Base-by-base conservation (phyloP, 2,888 invertebrate species). In the Amiota communis region DNA sequence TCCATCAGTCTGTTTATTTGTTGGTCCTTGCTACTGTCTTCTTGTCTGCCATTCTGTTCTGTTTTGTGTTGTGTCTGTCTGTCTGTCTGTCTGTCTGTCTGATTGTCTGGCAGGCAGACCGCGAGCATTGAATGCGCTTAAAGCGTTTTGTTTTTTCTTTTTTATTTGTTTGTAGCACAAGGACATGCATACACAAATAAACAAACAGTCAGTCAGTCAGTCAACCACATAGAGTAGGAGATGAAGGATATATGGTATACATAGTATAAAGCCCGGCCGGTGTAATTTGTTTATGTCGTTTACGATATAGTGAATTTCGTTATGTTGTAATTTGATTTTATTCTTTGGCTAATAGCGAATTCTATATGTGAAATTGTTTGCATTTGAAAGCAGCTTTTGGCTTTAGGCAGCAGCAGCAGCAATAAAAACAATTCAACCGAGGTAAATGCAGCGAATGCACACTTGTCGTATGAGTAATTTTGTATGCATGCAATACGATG, bases 201-300 rank as follows among this genome's bases (percentile, higher is more conserved):
- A 61, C 1, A 61, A 9, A 20, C 2, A 61, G 6, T 17, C 15
- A 15, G 17, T 9, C 47, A 64, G n/a, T 36, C 47, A 64, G 11
- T 8, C 49, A 63, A 2, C n/a, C 67, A 49, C 15, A 15, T 47
- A n/a, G 13, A 64, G 11, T 47, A 15, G 47, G 12, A 6, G 4
- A 36, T 36, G 36, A 6, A 6, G 36, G 23, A 3, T 3, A 23
- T 6, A 6, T 0, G 36, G 36, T 36, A 36, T 36, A 36, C 6
- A 6, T 36, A 36, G 63, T 46, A 46, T 65, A 6, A 17, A 63
- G 56, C 70, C 75, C 75, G 72, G 72, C 51, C 64, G 75, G 73
- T 72, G 70, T 72, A 79, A 75, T 77, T 74, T 75, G 78, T 75
- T 77, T 77, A 74, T 78, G 73, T 70, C 53, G 23, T 36, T 36